These are phyloP conservation scores for Ploceus nigricollis DNA, from an alignment of 2,113 vertebrate species.

Conservation along the genomic window DNA sequence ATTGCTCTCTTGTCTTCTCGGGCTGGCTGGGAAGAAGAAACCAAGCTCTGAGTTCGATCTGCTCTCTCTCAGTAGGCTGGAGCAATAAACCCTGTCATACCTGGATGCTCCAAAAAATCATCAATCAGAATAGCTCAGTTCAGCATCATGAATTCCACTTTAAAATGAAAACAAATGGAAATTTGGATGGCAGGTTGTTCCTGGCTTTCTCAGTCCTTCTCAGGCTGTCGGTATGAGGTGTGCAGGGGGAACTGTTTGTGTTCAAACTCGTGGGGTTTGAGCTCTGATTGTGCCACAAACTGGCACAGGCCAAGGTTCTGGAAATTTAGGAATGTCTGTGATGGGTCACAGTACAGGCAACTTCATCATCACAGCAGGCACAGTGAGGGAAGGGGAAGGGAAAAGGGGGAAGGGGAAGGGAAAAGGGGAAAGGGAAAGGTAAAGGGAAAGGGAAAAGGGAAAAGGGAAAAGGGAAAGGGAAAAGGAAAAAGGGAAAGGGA, in stretches of 20 bases:
- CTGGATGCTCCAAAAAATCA: background rate
- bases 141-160: background rate
- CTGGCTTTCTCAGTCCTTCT: background rate
- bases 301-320: background rate
- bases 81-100: background rate
- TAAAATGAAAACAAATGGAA: background rate
- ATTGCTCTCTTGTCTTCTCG: background rate
- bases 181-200: background rate
- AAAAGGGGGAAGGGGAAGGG: rapidly evolving
- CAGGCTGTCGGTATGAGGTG: rapidly evolving
- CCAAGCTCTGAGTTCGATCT: background rate
- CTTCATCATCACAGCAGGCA: background rate
- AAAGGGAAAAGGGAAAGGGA: too few species aligned
- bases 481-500: background rate
- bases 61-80: background rate
- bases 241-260: rapidly evolving
- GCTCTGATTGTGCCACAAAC: background rate
- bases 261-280: rapidly evolving
- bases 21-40: background rate
- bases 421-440: rapidly evolving
- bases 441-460: too few species aligned
- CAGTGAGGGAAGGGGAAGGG: background rate
- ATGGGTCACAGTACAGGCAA: background rate
- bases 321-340: background rate
- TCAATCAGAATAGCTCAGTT: background rate